Evolutionary conservation across 1,140 invertebrate genomes (phyloP), one percentile per base, ranked within the genome.

Genomic region (Macrostomum lignano): DNA sequence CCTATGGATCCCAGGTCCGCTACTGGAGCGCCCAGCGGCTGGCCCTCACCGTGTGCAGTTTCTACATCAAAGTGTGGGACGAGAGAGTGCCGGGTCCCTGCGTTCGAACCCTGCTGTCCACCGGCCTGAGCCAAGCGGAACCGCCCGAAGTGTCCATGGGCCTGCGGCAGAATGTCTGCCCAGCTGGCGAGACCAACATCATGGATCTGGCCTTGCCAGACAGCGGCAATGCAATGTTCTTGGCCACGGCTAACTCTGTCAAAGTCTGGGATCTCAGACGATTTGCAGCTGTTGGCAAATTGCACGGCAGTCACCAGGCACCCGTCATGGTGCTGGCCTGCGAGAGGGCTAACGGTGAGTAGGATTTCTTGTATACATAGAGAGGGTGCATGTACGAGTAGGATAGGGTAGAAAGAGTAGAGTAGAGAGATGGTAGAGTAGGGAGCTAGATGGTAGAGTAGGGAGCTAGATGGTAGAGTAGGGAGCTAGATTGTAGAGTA

Each of bases 31-130:
- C 60, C 7, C 62, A 65, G 5, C 60, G 65, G 23, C 51, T 75
- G 7, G 60, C 73, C 10, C 71, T 74, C 43, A 73, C 71, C 29
- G 74, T 73, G 0, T 79, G 74, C 0, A 70, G 72, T n/a, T 68
- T 71, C 3, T 74, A 70, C 40, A 68, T 79, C 2, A 69, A 73
- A 46, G 64, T 78, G 2, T 81, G 74, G 70, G 77, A 82, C 52
- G 56, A 73, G 7, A 49, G 76, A 32, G 46, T 51, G 31, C 52
- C 58, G 21, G 63, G 63, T 15, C 62, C 54, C 19, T 74, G 72
- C 38, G 59, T 73, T 22, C 69, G 70, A 46, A 76, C 70, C 3
- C 51, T 81, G 42, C 49, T 68, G 40, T 35, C n/a, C n/a, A n/a
- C n/a, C n/a, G n/a, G n/a, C n/a, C n/a, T n/a, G n/a, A n/a, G n/a